Conservation (phyloP, 2,888 invertebrate species). For the Celastrina argiolus region DNA sequence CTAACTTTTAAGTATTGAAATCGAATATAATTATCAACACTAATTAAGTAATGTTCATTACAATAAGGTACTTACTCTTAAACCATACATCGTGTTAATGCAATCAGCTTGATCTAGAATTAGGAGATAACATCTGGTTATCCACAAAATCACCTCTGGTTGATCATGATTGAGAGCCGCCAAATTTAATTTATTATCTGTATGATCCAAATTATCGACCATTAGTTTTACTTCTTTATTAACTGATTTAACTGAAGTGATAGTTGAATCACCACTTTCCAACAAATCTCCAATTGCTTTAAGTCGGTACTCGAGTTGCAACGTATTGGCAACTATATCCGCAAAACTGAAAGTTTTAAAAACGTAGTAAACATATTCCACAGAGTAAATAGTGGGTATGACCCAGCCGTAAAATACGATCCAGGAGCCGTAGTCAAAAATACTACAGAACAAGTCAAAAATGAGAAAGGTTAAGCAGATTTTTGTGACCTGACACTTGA, state of each 20-base stretch:
- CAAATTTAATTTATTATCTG: background rate
- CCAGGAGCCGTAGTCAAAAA: conserved; percentile 26
- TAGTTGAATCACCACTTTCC: conserved; percentile 25
- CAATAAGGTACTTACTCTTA: conserved; percentile 29
- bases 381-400: background rate
- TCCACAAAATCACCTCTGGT: conserved; percentile 24
- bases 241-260: background rate
- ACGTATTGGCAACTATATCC: conserved; percentile 29
- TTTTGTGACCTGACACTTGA: conserved; percentile 27
- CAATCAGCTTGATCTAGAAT: conserved; percentile 32
- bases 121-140: conserved; percentile 33
- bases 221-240: background rate
- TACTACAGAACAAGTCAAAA: conserved; percentile 5
- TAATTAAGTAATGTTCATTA: background rate
- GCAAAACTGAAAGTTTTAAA: conserved; percentile 28
- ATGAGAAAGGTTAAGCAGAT: conserved; percentile 21
- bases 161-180: background rate
- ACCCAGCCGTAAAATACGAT: conserved; percentile 25
- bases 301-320: conserved; percentile 32
- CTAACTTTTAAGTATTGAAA: too few species aligned
- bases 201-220: background rate
- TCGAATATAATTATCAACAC: too few species aligned
- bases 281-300: conserved; percentile 30
- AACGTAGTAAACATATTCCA: conserved; percentile 30
- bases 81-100: conserved; percentile 33